Percentiles rank a stretch among this genome's conserved stretches.
Conservation (phyloP, 35 echinoderm and acorn worm genomes). For the Eucidaris tribuloides region DNA sequence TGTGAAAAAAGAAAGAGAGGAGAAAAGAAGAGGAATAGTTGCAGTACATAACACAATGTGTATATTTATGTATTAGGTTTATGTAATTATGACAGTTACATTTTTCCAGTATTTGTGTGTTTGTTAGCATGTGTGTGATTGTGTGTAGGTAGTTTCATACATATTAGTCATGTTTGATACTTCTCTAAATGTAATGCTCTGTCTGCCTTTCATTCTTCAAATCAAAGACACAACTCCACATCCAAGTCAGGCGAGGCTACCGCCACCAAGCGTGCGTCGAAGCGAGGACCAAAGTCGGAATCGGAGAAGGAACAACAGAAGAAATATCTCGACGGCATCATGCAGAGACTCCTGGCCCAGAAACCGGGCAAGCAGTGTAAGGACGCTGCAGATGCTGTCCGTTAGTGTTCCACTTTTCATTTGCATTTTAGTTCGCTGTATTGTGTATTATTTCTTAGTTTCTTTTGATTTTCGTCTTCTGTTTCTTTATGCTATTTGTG, state of each 20-base stretch:
- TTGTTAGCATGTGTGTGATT: too few species aligned
- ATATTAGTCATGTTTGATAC: background rate
- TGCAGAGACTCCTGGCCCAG: background rate
- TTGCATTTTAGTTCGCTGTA: too few species aligned
- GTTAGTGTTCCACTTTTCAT: slow-evolving; percentile 34
- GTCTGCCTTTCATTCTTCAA: background rate
- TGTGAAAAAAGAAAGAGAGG: too few species aligned
- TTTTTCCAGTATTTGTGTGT: too few species aligned
- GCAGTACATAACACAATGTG: too few species aligned
- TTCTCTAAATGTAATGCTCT: background rate
- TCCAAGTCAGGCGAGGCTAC: background rate
- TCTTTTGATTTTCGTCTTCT: too few species aligned
- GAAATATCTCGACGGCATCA: background rate
- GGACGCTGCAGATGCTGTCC: slow-evolving; percentile 1
- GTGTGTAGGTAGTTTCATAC: too few species aligned
- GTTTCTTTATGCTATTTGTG: too few species aligned
- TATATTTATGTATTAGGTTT: too few species aligned
- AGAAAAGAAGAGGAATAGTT: too few species aligned
- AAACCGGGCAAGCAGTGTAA: slow-evolving; percentile 18
- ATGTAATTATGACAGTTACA: too few species aligned
- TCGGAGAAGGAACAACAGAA: background rate
- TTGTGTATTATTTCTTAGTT: too few species aligned
- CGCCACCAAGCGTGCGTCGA: background rate
- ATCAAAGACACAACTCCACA: background rate
- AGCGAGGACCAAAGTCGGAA: background rate